Conservation (phyloP, 2,797 vertebrate species). For the Phylloscopus collybita region DNA sequence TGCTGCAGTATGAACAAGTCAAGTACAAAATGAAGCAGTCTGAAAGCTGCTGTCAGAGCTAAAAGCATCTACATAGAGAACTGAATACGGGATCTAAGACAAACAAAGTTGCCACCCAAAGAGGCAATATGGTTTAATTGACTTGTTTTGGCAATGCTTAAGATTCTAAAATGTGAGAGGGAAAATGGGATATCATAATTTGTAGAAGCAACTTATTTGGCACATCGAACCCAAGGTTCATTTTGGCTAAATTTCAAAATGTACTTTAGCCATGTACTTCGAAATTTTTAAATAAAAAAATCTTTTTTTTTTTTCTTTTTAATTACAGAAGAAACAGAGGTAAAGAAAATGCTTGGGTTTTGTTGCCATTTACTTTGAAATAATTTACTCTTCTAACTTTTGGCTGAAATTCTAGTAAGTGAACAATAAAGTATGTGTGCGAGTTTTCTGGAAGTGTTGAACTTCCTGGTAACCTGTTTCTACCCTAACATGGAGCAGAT, state of each 20-base stretch:
- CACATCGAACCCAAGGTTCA: not conserved
- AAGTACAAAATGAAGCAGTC: conserved; percentile 60
- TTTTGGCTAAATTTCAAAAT: not conserved
- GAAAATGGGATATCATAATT: not conserved
- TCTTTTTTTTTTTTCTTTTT: not conserved
- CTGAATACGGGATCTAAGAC: conserved; percentile 60
- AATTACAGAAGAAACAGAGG: not conserved
- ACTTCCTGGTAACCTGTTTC: not conserved
- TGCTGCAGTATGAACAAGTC: conserved; percentile 50
- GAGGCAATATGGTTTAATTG: conserved; percentile 72
- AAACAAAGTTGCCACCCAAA: conserved; percentile 71
- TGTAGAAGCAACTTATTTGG: not conserved
- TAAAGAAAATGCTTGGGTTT: not conserved
- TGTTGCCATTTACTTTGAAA: not conserved
- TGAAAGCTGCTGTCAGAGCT: conserved; percentile 67
- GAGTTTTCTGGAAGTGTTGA: not conserved
- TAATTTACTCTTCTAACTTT: not conserved
- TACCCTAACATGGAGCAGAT: not conserved
- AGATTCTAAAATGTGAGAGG: conserved; percentile 64
- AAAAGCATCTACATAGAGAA: conserved; percentile 68
- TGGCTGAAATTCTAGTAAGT: not conserved
- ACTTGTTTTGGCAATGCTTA: conserved; percentile 73
- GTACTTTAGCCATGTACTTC: not conserved
- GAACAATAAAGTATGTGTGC: not conserved
- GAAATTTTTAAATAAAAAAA: not conserved